Percentiles rank a stretch among this genome's conserved stretches.
These are phyloP conservation scores for Triops longicaudatus DNA, from an alignment of 1,140 invertebrate genomes.

Conservation along the genomic window DNA sequence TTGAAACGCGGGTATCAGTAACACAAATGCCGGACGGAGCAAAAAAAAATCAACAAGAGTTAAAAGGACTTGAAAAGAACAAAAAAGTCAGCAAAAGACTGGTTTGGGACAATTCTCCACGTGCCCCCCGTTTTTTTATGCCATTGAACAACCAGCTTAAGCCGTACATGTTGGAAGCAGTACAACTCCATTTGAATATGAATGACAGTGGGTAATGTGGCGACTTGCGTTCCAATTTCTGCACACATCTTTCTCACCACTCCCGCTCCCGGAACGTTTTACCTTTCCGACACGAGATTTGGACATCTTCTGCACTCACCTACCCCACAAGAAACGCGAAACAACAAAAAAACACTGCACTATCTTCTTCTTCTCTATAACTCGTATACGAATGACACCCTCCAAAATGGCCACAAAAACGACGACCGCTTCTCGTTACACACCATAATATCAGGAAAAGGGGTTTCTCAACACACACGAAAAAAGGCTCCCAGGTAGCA, in stretches of 20 bases:
- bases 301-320: not conserved
- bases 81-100: not conserved
- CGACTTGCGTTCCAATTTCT: not conserved
- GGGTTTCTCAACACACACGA: constrained; percentile 6
- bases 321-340: not conserved
- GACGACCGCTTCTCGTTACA: constrained; percentile 14
- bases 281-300: too few relatives aligned
- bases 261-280: too few relatives aligned
- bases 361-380: not conserved
- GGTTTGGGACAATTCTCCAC: not conserved
- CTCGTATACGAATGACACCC: not conserved
- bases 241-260: not conserved
- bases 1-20: too few relatives aligned
- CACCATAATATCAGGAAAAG: constrained; percentile 7
- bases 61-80: not conserved
- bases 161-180: not conserved
- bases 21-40: too few relatives aligned
- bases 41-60: not conserved
- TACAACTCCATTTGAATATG: constrained; percentile 15
- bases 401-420: constrained; percentile 7
- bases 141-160: not conserved
- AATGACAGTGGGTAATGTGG: not conserved
- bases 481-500: not conserved
- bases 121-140: not conserved
- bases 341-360: not conserved